These are phyloP conservation scores for Drosophila elegans DNA, from an alignment of 1,140 invertebrate species.

Conservation along the genomic window DNA sequence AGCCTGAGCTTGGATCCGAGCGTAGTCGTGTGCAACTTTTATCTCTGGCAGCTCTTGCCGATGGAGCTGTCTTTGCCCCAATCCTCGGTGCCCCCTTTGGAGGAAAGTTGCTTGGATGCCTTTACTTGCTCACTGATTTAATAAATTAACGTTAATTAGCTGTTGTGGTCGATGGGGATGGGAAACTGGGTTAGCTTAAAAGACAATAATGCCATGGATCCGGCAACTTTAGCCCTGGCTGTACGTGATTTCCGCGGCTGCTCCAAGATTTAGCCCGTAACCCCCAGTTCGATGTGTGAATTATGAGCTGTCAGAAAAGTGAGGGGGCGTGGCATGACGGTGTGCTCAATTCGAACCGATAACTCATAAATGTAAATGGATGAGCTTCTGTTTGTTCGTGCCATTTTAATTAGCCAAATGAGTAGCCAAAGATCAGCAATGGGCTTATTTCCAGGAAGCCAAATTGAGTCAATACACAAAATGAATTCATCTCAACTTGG, in stretches of 20 bases:
- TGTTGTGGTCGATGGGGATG: constrained; percentile 66
- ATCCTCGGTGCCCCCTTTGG: neutral
- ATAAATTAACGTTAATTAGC: constrained; percentile 85
- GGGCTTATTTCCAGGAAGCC: constrained; percentile 33
- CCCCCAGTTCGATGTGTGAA: constrained; percentile 68
- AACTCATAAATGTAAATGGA: constrained; percentile 58
- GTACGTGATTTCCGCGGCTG: constrained; percentile 73
- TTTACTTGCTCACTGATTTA: constrained; percentile 84
- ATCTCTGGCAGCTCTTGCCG: constrained; percentile 53
- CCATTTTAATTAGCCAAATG: constrained; percentile 77
- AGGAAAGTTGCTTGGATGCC: constrained; percentile 50
- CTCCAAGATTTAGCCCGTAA: constrained; percentile 59
- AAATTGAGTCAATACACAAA: constrained; percentile 29
- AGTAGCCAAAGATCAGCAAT: constrained; percentile 28
- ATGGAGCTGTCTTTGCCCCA: constrained; percentile 15
- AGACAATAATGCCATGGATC: constrained; percentile 79
- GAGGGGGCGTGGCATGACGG: constrained; percentile 43
- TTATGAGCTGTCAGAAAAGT: constrained; percentile 57
- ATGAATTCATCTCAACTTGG: constrained; percentile 38
- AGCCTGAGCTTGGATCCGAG: constrained; percentile 39
- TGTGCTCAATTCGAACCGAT: constrained; percentile 48
- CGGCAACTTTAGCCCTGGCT: constrained; percentile 63
- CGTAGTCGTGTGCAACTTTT: constrained; percentile 78
- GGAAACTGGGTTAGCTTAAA: constrained; percentile 73
- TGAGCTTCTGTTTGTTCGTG: constrained; percentile 61